Conservation (phyloP, 2,888 invertebrate species). For the Drosophila yooni region DNA sequence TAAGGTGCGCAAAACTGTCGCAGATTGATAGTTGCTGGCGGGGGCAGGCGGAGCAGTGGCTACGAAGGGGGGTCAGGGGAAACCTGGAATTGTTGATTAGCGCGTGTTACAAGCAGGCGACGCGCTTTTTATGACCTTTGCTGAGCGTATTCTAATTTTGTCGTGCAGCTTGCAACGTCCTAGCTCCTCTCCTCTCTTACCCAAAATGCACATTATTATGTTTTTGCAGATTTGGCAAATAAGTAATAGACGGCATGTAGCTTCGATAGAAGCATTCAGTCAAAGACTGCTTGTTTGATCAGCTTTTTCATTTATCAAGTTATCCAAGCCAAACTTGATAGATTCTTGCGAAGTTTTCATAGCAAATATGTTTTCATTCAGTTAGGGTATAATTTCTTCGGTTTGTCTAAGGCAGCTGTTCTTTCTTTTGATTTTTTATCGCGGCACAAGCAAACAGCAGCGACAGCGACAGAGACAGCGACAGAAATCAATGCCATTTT, state of each 20-base stretch:
- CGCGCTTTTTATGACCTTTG: slow-evolving; percentile 6
- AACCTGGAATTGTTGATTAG: slow-evolving; percentile 59
- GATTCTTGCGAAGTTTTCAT: no score
- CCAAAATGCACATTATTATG: background rate
- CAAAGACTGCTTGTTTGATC: background rate
- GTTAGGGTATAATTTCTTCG: background rate
- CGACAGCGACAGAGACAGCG: slow-evolving; percentile 4
- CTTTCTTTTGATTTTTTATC: slow-evolving; percentile 36
- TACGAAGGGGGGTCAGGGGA: background rate
- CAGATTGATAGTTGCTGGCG: slow-evolving; percentile 65
- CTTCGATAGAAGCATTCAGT: no score
- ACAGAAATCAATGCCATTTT: slow-evolving; percentile 59
- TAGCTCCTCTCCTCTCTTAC: no score
- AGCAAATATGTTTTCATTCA: background rate
- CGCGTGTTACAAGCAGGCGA: slow-evolving; percentile 68
- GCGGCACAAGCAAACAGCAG: slow-evolving; percentile 60
- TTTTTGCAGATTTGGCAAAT: no score
- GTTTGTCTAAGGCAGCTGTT: background rate
- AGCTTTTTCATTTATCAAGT: background rate
- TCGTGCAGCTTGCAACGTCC: background rate
- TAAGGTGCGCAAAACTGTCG: slow-evolving; percentile 68
- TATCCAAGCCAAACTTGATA: background rate
- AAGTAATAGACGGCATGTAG: no score
- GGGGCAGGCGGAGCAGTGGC: slow-evolving; percentile 8
- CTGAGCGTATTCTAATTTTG: background rate